A percentile compares a stretch with the other conserved stretches of the same genome.
phyloP scores from a whole-genome alignment of 2,888 invertebrate genomes.

The Latrodectus elegans region DNA sequence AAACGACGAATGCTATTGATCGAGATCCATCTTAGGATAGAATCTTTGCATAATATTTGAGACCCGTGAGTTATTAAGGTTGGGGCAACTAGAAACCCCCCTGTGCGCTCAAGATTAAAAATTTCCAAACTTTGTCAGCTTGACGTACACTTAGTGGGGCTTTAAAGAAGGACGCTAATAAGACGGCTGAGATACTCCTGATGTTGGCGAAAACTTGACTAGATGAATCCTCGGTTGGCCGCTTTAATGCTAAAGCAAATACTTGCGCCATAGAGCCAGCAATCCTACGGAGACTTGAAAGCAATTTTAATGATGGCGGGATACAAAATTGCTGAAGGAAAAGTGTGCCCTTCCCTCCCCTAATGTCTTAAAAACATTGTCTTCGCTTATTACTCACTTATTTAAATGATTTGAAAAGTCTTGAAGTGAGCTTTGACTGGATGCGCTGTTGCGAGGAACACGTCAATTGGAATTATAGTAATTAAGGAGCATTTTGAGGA shows the following conservation, averaged over 20 bases:
- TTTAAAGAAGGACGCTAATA: constrained; percentile 68
- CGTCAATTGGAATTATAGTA: not conserved
- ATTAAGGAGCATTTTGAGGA: not conserved
- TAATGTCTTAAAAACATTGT: constrained; percentile 5
- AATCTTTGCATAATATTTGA: constrained; percentile 67
- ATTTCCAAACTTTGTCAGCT: constrained; percentile 66
- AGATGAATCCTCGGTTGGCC: constrained; percentile 58
- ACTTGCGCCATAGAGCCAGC: constrained; percentile 18
- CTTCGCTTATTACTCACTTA: not conserved
- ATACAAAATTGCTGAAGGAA: constrained; percentile 37
- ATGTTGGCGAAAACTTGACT: constrained; percentile 57
- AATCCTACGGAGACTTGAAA: constrained; percentile 2
- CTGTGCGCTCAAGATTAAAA: constrained; percentile 58
- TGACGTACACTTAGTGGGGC: constrained; percentile 62
- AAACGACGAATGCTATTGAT: constrained; percentile 68
- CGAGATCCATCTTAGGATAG: constrained; percentile 49
- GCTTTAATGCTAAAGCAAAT: constrained; percentile 64
- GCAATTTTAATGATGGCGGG: constrained; percentile 54
- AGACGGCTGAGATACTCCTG: constrained; percentile 35
- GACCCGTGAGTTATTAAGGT: constrained; percentile 57
- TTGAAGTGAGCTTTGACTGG: not conserved
- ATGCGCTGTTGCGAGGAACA: not conserved
- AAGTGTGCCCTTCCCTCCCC: constrained; percentile 2
- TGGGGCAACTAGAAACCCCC: constrained; percentile 42
- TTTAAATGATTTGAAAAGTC: constrained; percentile 3